A percentile compares a stretch with the other conserved stretches of the same genome.
Evolutionary conservation across 2,797 vertebrate genomes (phyloP).

Genomic region (Chelon labrosus): DNA sequence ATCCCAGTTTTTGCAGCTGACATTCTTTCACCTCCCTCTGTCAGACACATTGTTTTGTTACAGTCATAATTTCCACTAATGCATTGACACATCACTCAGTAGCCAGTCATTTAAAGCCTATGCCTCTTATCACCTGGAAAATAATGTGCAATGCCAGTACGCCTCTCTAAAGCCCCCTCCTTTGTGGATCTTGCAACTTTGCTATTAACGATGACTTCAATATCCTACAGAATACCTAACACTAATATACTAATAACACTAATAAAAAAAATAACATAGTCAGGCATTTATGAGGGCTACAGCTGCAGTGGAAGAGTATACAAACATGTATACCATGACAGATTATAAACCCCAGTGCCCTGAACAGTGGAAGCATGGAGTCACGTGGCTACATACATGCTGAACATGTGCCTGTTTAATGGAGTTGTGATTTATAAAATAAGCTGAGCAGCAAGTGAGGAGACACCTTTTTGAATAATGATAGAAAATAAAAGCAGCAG

Average conservation of each 20-base stretch:
- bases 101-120: conserved; percentile 49
- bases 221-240: too few relatives aligned
- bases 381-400: conserved; percentile 7
- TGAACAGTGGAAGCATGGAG: conserved; percentile 14
- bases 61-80: conserved; percentile 72
- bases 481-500: conserved; percentile 6
- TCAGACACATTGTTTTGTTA: conserved; percentile 49
- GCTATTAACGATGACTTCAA: too few relatives aligned
- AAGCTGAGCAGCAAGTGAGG: conserved; percentile 13
- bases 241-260: too few relatives aligned
- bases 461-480: conserved; percentile 55
- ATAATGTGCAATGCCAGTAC: conserved; percentile 41
- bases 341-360: conserved; percentile 38
- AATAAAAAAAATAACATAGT: conserved; percentile 10
- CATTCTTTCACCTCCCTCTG: conserved; percentile 55
- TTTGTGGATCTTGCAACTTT: conserved; percentile 7
- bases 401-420: conserved; percentile 11
- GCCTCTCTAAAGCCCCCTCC: conserved; percentile 27
- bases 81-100: conserved; percentile 57
- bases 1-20: conserved; percentile 50
- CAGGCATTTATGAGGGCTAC: conserved; percentile 52
- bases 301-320: background rate
- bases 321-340: conserved; percentile 19
- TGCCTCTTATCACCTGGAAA: conserved; percentile 67
- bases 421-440: conserved; percentile 34